Percentiles rank a stretch among this genome's conserved stretches.
Evolutionary conservation across 2,113 vertebrate genomes (phyloP).

Genomic region (Aramus guarauna): DNA sequence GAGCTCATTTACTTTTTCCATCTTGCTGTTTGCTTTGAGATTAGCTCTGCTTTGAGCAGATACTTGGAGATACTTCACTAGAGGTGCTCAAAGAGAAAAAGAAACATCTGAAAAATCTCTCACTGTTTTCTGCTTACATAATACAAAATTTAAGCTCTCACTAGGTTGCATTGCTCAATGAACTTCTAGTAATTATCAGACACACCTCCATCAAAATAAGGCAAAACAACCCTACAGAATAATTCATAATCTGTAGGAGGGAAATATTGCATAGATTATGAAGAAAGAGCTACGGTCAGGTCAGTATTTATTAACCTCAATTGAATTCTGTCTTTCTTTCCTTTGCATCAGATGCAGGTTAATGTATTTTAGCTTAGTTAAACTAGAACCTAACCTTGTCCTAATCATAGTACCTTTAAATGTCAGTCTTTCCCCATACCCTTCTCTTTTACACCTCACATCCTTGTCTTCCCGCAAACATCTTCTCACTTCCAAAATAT

Average conservation of each 20-base stretch:
- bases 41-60: not conserved
- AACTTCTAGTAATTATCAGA: not conserved
- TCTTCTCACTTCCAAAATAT: not conserved
- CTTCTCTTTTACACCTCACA: not conserved
- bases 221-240: not conserved
- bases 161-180: not conserved
- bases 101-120: not conserved
- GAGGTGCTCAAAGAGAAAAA: not conserved
- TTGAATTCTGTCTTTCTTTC: not conserved
- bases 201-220: not conserved
- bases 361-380: not conserved
- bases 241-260: not conserved
- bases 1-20: not conserved
- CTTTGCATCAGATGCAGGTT: not conserved
- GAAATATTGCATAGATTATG: not conserved
- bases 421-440: not conserved
- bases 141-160: not conserved
- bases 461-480: not conserved
- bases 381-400: not conserved
- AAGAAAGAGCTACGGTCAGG: not conserved
- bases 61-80: not conserved
- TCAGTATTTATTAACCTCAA: not conserved
- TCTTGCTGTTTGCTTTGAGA: not conserved
- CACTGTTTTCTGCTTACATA: not conserved
- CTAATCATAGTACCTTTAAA: not conserved